Evolutionary conservation across 2,113 vertebrate species (phyloP).

Genomic region (Salvelinus sp.): DNA sequence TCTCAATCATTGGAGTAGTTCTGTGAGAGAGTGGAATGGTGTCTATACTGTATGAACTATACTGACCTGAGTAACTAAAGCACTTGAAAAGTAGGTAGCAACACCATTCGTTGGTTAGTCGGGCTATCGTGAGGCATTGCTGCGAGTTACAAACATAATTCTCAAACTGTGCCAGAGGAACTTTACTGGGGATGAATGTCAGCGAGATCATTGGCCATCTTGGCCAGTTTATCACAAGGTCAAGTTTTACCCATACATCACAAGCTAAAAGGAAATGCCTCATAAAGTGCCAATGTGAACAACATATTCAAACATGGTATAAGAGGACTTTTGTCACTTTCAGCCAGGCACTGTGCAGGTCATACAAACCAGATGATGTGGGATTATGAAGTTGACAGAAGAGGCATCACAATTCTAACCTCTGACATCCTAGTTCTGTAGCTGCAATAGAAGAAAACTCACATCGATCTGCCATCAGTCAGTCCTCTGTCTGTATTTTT

Average conservation of each 20-base stretch:
- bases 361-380: conserved; percentile 24
- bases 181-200: background rate
- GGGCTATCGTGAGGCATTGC: conserved; percentile 38
- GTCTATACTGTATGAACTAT: conserved; percentile 39
- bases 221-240: conserved; percentile 17
- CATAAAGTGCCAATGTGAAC: conserved; percentile 36
- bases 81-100: conserved; percentile 57
- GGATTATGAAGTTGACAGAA: background rate
- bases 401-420: conserved; percentile 4
- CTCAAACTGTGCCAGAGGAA: background rate
- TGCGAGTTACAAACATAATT: conserved; percentile 35
- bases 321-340: background rate
- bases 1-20: conserved; percentile 11
- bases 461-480: background rate
- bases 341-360: conserved; percentile 47
- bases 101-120: conserved; percentile 21
- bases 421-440: conserved; percentile 15
- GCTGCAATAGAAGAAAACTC: background rate
- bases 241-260: background rate
- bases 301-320: background rate
- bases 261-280: background rate
- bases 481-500: background rate
- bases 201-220: background rate
- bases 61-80: conserved; percentile 72
- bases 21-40: conserved; percentile 55